phyloP scores from a whole-genome alignment of 2,888 invertebrate genomes.

The Conistra vaccinii region DNA sequence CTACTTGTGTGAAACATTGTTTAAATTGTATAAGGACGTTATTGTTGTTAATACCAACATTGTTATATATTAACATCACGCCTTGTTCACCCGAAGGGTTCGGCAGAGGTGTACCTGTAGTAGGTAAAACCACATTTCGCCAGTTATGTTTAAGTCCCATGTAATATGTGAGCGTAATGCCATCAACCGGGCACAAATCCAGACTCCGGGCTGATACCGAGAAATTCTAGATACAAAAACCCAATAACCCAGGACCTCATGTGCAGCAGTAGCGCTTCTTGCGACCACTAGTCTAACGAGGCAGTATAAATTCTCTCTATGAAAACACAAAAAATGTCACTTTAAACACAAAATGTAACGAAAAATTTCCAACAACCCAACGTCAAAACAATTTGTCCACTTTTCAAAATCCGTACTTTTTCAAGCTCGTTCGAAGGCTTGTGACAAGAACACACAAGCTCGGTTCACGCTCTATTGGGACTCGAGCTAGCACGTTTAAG shows the following conservation, averaged over 20 bases:
- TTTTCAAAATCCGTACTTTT: slow-evolving; percentile 46
- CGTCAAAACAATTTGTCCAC: slow-evolving; percentile 25
- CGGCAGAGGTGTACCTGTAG: too few relatives aligned
- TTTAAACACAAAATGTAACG: not conserved
- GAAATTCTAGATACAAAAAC: too few relatives aligned
- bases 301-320: not conserved
- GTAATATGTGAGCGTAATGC: too few relatives aligned
- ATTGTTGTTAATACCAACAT: not conserved
- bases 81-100: too few relatives aligned
- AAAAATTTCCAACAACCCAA: not conserved
- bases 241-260: too few relatives aligned
- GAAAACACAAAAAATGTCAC: not conserved
- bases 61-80: too few relatives aligned
- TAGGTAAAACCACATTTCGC: too few relatives aligned
- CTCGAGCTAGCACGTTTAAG: slow-evolving; percentile 56
- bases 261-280: too few relatives aligned
- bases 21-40: not conserved
- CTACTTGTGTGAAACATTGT: not conserved
- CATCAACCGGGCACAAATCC: too few relatives aligned
- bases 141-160: too few relatives aligned
- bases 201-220: too few relatives aligned
- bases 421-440: slow-evolving; percentile 25
- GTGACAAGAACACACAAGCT: slow-evolving; percentile 58
- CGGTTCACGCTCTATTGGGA: slow-evolving; percentile 61
- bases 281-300: too few relatives aligned